Percentiles rank a stretch among this genome's conserved stretches.
Conservation (phyloP, 1,140 invertebrate species). For the Manduca sexta region DNA sequence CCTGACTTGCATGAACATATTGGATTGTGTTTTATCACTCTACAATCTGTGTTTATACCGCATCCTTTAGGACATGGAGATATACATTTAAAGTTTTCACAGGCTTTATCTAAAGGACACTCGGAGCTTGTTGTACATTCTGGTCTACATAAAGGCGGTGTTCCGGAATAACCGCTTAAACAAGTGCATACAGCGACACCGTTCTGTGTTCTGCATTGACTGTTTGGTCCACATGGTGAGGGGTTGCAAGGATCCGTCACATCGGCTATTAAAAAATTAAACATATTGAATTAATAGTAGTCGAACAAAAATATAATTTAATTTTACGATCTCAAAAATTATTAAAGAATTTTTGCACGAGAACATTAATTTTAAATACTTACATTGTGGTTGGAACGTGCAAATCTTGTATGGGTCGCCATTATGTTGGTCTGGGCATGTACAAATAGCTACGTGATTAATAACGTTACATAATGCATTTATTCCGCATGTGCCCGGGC, state of each 20-base stretch:
- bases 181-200: slow-evolving; percentile 77
- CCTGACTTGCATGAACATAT: slow-evolving; percentile 81
- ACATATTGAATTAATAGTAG: not conserved
- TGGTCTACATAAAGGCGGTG: slow-evolving; percentile 79
- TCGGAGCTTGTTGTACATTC: slow-evolving; percentile 80
- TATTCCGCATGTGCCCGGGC: slow-evolving; percentile 77
- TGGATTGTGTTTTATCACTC: slow-evolving; percentile 82
- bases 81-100: slow-evolving; percentile 78
- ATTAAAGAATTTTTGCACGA: too few relatives aligned
- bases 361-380: slow-evolving; percentile 27
- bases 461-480: slow-evolving; percentile 79
- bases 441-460: slow-evolving; percentile 82
- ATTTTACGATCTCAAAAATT: too few relatives aligned
- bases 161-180: slow-evolving; percentile 75
- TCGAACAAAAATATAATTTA: not conserved
- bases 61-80: slow-evolving; percentile 80
- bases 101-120: slow-evolving; percentile 76
- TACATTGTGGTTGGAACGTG: slow-evolving; percentile 72
- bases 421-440: slow-evolving; percentile 82
- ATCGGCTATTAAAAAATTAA: slow-evolving; percentile 37
- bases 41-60: slow-evolving; percentile 75
- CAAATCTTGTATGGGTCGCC: slow-evolving; percentile 83
- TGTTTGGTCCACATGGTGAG: slow-evolving; percentile 78
- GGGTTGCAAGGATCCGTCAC: slow-evolving; percentile 51
- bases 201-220: slow-evolving; percentile 71